phyloP scores from a whole-genome alignment of 1,140 invertebrate species.

The Dolichoris vasculosae region DNA sequence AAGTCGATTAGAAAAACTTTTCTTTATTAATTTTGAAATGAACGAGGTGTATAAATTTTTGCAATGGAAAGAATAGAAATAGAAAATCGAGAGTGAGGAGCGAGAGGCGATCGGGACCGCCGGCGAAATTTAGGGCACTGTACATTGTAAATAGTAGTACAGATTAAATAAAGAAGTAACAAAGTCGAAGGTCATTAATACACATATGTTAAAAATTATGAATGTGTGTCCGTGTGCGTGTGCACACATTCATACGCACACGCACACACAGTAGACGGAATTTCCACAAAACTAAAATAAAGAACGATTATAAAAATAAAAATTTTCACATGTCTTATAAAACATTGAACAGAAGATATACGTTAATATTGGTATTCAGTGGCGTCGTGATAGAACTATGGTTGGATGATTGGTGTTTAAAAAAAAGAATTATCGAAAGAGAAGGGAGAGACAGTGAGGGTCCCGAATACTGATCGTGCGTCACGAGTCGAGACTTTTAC shows the following conservation, averaged over 20 bases:
- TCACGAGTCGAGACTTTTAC: slow-evolving; percentile 45
- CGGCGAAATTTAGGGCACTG: slow-evolving; percentile 68
- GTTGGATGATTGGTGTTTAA: slow-evolving; percentile 59
- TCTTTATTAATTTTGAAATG: neutral
- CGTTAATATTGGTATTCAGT: slow-evolving; percentile 37
- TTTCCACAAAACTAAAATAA: slow-evolving; percentile 33
- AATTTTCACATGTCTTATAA: slow-evolving; percentile 38
- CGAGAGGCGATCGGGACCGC: slow-evolving; percentile 55
- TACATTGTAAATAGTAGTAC: slow-evolving; percentile 74
- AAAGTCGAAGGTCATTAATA: slow-evolving; percentile 21
- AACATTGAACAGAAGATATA: slow-evolving; percentile 36
- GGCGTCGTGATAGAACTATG: slow-evolving; percentile 43
- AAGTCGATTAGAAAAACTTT: neutral
- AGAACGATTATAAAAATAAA: slow-evolving; percentile 40
- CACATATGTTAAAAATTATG: neutral
- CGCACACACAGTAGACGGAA: neutral
- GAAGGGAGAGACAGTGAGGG: slow-evolving; percentile 32
- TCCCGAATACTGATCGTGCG: slow-evolving; percentile 52
- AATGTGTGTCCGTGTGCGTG: neutral
- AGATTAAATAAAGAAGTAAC: slow-evolving; percentile 57
- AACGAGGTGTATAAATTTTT: neutral
- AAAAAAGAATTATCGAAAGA: slow-evolving; percentile 55
- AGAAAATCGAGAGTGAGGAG: slow-evolving; percentile 37
- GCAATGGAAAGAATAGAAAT: neutral
- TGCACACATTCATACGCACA: neutral